Evolutionary conservation across 2,113 vertebrate species (phyloP), one percentile per base, ranked within the genome.

Genomic region (Solenodon paradoxus): DNA sequence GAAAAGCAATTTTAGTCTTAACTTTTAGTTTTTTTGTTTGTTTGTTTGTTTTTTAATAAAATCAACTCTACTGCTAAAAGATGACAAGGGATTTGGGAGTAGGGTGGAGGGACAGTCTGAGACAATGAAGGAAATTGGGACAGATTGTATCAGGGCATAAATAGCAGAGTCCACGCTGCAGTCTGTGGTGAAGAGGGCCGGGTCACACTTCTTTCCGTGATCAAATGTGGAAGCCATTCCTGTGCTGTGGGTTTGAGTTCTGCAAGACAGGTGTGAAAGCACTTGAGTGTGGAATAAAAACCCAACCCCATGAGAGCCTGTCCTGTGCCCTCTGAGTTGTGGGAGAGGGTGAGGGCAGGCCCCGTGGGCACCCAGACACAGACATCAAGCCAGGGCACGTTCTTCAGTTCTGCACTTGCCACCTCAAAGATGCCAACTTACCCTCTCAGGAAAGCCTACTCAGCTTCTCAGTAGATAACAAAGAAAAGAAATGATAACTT

Each of bases 1-100:
- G 49, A 84, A 26, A 63, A 77, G 75, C 53, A 66, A 1, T 92
- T 95, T 81, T 51, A 51, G 20, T 83, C 92, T 88, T 71, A 42
- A n/a, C 45, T 47, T 83, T 88, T 59, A 64, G 51, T 22, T 75
- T 64, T 81, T 79, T 32, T 71, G 68, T 69, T 92, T 75, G 13
- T 69, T 91, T 55, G 24, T 42, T 81, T 69, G 45, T 59, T 79
- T 93, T 63, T 15, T 47, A 91, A 47, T 83, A 49, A 96, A 91
- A 59, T 68, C 59, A 61, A 55, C n/a, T 72, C 1, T 90, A 35
- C 82, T 61, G 51, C 42, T 72, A 68, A 92, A 59, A 79, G 51
- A 89, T 80, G 38, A 66, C 30, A 77, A 86, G 7, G 42, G 15
- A 47, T 71, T 8, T 42, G 61, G n/a, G 53, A 28, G 3, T 61